Base-by-base conservation (phyloP, 2,113 vertebrate genomes). In the Prochilodus magdalenae region DNA sequence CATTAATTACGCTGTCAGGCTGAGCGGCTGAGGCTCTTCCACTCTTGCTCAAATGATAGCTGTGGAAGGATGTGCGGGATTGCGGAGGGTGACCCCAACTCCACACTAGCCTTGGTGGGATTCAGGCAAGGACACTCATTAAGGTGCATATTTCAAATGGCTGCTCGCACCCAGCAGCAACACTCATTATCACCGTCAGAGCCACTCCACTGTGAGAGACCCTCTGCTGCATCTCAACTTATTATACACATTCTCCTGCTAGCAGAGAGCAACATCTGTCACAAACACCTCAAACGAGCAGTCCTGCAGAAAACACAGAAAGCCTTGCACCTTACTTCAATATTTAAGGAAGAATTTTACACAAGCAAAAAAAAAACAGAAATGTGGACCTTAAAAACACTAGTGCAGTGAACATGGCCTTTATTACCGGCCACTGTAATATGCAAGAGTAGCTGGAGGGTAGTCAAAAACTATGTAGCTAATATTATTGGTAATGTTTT, bases 1-100 rank as follows among this genome's bases (percentile, higher is more conserved):
- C 71, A 69, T 69, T 90, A 87, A 92, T 91, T 90, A 91, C 83
- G 85, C 73, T 85, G 87, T 90, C 88, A 88, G 79, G 66, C 75
- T 57, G 59, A 65, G 69, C 55, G 84, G 86, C 86, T 80, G 69
- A 88, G 62, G 69, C 79, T 80, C 80, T 83, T 89, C 90, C 84
- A 85, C 49, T 74, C 49, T 53, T 73, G 57, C 69, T 49, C 65
- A 89, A 89, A 89, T 87, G 82, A 86, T 80, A 79, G 81, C 79
- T 74, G 40, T 62, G 73, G 36, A 82, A 83, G 79, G 47, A 73
- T 79, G 80, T 55, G 55, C 57, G 24, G 29, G 59, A 75, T 81
- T 75, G 65, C 44, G 59, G 44, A 55, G 69, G 73, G 53, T 78
- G 80, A 85, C 67, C 84, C 73, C 62, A 62, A 22, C 33, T 67